Base-by-base conservation (phyloP, 2,797 vertebrate species). In the Crenichthys baileyi region DNA sequence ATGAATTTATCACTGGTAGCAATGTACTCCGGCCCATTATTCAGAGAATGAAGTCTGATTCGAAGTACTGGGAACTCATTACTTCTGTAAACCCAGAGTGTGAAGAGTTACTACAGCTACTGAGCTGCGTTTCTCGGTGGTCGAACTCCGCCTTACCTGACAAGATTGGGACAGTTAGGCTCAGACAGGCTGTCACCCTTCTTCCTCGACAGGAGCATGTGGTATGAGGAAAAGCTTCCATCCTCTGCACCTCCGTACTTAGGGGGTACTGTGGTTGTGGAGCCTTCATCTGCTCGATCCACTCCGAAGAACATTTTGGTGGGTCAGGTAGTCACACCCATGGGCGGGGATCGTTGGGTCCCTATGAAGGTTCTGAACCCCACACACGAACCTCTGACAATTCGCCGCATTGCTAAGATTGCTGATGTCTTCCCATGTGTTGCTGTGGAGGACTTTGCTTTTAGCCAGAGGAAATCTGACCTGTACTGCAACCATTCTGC, bases 241-340 rank as follows among this genome's bases (percentile, higher is more conserved):
- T 3, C 3, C 0, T 58, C 24, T 36, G 60, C 63, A 0, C 78
- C 72, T 2, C 6, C 81, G 39, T 87, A n/a, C n/a, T n/a, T n/a
- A n/a, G n/a, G n/a, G n/a, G n/a, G n/a, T 86, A 85, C 80, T 5
- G 56, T 88, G 4, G 50, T 90, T 4, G 76, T 87, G n/a, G 76
- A 90, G 24, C 80, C 83, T 0, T 55, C 74, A 0, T 20, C 74
- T 6, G 24, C 70, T 9, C 16, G 41, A 18, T 77, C 44, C 13
- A 26, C 81, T 0, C 77, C 72, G n/a, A n/a, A 1, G 72, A 50
- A 68, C 41, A 70, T 87, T 13, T 18, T 89, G 6, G 53, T 85
- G 0, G 76, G 76, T 0, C 36, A 22, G 2, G 65, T 79, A 0
- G 13, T 89, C 2, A 71, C 79, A 31, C 76, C 80, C 2, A 56